A percentile compares a stretch with the other conserved stretches of the same genome.
Evolutionary conservation across 2,797 vertebrate species (phyloP).

Genomic region (Carduelis carduelis): DNA sequence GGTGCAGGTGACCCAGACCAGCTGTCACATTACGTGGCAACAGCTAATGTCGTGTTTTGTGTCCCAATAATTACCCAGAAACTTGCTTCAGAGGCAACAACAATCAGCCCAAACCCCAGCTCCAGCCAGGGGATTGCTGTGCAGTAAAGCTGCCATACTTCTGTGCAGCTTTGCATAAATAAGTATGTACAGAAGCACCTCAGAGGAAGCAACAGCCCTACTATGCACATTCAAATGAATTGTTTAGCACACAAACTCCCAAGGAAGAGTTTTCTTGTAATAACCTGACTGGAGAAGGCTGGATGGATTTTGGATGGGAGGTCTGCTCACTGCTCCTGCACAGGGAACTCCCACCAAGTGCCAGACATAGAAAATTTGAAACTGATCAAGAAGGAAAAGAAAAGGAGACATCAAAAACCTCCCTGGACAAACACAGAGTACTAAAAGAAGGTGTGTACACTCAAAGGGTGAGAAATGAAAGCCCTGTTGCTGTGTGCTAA

Average conservation of each 20-base stretch:
- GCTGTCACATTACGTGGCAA: background rate
- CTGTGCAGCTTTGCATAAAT: background rate
- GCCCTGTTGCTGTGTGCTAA: background rate
- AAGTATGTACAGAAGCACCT: fast-evolving
- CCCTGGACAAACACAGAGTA: background rate
- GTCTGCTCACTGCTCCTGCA: background rate
- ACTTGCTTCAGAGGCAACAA: background rate
- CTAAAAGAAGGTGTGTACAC: background rate
- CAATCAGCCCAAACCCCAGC: background rate
- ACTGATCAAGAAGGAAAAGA: background rate
- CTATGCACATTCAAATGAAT: fast-evolving
- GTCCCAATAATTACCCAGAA: background rate
- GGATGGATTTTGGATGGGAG: background rate
- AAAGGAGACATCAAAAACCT: background rate
- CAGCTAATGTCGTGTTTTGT: background rate
- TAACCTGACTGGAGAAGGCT: background rate
- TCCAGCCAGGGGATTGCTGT: background rate
- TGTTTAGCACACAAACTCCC: background rate
- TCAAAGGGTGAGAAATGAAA: background rate
- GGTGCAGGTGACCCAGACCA: background rate
- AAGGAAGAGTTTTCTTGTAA: background rate
- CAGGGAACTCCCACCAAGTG: background rate
- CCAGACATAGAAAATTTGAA: background rate
- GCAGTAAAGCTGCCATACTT: background rate
- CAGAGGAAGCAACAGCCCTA: background rate